Evolutionary conservation across 2,888 invertebrate species (phyloP).

Genomic region (Eudemis profundana): DNA sequence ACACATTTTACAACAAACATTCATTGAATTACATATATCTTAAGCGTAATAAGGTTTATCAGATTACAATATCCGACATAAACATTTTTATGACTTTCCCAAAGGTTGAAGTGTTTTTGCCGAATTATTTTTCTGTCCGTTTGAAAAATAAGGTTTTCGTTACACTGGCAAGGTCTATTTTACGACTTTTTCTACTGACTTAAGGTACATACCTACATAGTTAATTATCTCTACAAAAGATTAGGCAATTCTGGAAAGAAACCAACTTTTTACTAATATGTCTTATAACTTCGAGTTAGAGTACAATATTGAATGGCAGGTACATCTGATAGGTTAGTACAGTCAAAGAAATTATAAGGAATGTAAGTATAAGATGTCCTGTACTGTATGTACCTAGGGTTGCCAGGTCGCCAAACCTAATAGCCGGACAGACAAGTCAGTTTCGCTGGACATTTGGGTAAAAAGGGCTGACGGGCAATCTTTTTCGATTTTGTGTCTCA

Average conservation of each 20-base stretch:
- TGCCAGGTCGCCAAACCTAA: too few species aligned
- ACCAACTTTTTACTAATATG: background rate
- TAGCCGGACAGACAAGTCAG: too few species aligned
- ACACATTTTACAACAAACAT: too few species aligned
- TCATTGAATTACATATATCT: too few species aligned
- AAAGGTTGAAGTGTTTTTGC: background rate
- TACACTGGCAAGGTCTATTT: constrained; percentile 18
- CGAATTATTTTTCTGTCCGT: background rate
- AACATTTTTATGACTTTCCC: background rate
- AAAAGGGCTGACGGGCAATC: too few species aligned
- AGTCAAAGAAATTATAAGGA: constrained; percentile 20
- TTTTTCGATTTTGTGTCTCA: too few species aligned
- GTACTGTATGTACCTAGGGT: too few species aligned
- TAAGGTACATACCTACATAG: constrained; percentile 21
- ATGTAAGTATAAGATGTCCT: too few species aligned
- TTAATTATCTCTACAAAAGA: constrained; percentile 33
- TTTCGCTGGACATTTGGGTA: too few species aligned
- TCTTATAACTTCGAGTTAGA: background rate
- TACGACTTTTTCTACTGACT: constrained; percentile 30
- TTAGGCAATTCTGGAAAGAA: constrained; percentile 9
- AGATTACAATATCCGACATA: background rate
- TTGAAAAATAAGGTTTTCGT: constrained; percentile 4
- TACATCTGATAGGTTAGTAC: constrained; percentile 9
- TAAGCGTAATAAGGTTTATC: too few species aligned
- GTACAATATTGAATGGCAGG: constrained; percentile 5